These are phyloP conservation scores for Physocephala rufipes DNA, from an alignment of 2,888 invertebrate species.

Conservation along the genomic window DNA sequence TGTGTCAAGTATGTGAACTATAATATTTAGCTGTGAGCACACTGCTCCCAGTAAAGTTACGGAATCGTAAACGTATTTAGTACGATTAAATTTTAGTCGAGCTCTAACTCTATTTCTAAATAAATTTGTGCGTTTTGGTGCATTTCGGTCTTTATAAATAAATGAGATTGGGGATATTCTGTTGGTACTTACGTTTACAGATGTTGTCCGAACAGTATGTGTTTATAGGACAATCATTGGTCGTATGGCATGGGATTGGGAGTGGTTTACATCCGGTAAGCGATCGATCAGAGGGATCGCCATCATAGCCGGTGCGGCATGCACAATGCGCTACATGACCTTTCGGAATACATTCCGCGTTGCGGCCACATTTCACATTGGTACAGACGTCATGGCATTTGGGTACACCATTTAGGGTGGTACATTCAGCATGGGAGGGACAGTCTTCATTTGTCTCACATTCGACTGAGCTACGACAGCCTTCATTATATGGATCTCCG, in stretches of 20 bases:
- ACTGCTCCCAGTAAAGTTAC: slow-evolving; percentile 36
- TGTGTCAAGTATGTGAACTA: background rate
- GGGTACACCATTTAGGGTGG: slow-evolving; percentile 74
- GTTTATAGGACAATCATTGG: slow-evolving; percentile 78
- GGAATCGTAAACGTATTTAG: slow-evolving; percentile 9
- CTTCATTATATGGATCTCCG: slow-evolving; percentile 86
- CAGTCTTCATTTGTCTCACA: slow-evolving; percentile 83
- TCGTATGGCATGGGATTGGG: slow-evolving; percentile 76
- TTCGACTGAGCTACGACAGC: slow-evolving; percentile 83
- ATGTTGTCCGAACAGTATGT: slow-evolving; percentile 83
- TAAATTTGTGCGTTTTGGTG: too few species aligned
- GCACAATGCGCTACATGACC: slow-evolving; percentile 82
- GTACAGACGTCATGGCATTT: slow-evolving; percentile 89
- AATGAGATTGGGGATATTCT: background rate
- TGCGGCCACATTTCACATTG: slow-evolving; percentile 79
- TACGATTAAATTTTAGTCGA: slow-evolving; percentile 25
- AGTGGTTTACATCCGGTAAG: slow-evolving; percentile 79
- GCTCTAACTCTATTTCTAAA: too few species aligned
- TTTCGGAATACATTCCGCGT: slow-evolving; percentile 82
- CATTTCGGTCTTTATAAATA: too few species aligned
- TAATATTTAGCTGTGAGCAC: slow-evolving; percentile 39
- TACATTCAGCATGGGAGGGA: slow-evolving; percentile 81
- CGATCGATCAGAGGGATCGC: slow-evolving; percentile 76
- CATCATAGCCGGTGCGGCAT: slow-evolving; percentile 81
- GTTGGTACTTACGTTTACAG: slow-evolving; percentile 78